Percentiles rank a stretch among this genome's conserved stretches.
These are phyloP conservation scores for Beris chalybata DNA, from an alignment of 2,888 invertebrate genomes.

Conservation along the genomic window DNA sequence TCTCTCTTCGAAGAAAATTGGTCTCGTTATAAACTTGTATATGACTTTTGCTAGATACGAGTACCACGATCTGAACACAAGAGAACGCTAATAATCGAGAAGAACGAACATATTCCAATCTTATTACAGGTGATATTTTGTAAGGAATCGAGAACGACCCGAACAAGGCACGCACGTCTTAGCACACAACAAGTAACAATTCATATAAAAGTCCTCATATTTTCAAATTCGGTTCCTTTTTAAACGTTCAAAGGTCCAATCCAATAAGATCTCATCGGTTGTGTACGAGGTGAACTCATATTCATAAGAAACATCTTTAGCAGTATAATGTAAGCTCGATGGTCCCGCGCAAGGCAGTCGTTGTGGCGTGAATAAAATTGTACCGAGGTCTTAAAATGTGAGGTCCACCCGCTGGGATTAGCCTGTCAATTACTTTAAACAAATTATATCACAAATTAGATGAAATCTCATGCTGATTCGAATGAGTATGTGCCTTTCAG, in stretches of 20 bases:
- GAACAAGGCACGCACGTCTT: no score
- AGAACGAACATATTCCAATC: no score
- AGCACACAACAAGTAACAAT: no score
- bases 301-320: neutral
- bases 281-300: neutral
- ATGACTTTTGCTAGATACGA: no score
- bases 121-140: no score
- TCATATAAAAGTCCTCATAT: neutral
- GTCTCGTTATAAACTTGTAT: no score
- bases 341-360: slow-evolving; percentile 11
- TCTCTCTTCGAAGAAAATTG: no score
- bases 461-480: slow-evolving; percentile 45
- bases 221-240: neutral
- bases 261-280: neutral
- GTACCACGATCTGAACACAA: no score
- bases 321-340: neutral
- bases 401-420: slow-evolving; percentile 44
- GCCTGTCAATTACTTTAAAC: slow-evolving; percentile 46
- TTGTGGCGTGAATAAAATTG: slow-evolving; percentile 40
- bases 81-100: no score
- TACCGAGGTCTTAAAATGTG: slow-evolving; percentile 36
- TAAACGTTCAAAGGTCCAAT: neutral
- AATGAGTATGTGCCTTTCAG: slow-evolving; percentile 37
- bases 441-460: slow-evolving; percentile 48
- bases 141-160: no score